Conservation (phyloP, 2,113 vertebrate species). For the Bubo scandiacus region DNA sequence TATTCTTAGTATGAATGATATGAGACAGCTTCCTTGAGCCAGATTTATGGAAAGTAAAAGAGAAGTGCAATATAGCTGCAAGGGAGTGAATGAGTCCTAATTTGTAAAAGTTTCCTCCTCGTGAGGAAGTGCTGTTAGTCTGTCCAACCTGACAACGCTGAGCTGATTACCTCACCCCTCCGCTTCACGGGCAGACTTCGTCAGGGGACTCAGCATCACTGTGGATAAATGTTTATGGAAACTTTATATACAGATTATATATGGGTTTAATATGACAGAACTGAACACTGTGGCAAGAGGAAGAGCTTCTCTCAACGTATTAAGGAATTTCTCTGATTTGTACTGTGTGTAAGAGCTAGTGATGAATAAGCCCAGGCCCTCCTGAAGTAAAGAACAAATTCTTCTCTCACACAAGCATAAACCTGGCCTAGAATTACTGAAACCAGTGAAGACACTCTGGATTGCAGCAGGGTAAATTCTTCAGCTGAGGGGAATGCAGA, state of each 20-base stretch:
- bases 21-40: neutral
- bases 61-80: neutral
- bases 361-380: neutral
- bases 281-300: neutral
- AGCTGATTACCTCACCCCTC: neutral
- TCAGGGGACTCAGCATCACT: neutral
- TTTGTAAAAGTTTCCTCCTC: neutral
- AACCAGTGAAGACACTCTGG: neutral
- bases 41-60: neutral
- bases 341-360: neutral
- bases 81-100: neutral
- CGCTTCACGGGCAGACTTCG: neutral
- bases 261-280: neutral
- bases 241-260: neutral
- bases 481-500: neutral
- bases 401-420: neutral
- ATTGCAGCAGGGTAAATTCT: neutral
- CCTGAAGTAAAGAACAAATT: neutral
- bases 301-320: neutral
- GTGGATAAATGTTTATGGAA: neutral
- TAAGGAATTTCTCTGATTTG: neutral
- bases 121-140: neutral
- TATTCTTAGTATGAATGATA: neutral
- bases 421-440: neutral
- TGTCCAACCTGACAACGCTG: accelerated